These are phyloP conservation scores for Coreius guichenoti DNA, from an alignment of 2,797 vertebrate genomes.

Conservation along the genomic window DNA sequence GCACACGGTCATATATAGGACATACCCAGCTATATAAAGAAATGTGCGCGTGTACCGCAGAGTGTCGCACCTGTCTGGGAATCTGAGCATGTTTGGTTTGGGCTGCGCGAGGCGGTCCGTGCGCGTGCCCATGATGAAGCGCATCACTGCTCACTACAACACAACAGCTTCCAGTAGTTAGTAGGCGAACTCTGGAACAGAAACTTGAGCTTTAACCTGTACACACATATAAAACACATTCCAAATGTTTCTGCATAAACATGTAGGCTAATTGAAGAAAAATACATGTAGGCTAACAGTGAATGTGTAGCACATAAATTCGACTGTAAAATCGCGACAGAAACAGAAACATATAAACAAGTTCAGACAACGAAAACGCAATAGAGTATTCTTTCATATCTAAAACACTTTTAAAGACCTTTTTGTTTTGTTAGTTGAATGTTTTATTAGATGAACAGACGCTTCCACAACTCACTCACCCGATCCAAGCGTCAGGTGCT, in stretches of 20 bases:
- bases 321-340: not conserved
- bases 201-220: not conserved
- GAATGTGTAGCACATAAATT: not conserved
- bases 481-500: not conserved
- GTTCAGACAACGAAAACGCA: not conserved
- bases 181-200: not conserved
- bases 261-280: not conserved
- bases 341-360: not conserved
- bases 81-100: constrained; percentile 69
- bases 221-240: not conserved
- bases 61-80: constrained; percentile 72
- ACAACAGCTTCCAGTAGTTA: not conserved
- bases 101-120: constrained; percentile 68
- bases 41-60: not conserved
- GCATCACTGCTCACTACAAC: not conserved
- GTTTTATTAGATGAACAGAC: not conserved
- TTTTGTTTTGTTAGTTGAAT: not conserved
- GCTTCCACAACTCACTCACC: not conserved
- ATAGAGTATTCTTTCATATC: not conserved
- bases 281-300: not conserved
- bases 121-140: constrained; percentile 68
- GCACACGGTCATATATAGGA: too few relatives aligned
- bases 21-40: not conserved
- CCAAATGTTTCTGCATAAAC: not conserved
- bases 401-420: not conserved